Evolutionary conservation across 2,888 invertebrate genomes (phyloP).

Genomic region (Synergus gifuensis): DNA sequence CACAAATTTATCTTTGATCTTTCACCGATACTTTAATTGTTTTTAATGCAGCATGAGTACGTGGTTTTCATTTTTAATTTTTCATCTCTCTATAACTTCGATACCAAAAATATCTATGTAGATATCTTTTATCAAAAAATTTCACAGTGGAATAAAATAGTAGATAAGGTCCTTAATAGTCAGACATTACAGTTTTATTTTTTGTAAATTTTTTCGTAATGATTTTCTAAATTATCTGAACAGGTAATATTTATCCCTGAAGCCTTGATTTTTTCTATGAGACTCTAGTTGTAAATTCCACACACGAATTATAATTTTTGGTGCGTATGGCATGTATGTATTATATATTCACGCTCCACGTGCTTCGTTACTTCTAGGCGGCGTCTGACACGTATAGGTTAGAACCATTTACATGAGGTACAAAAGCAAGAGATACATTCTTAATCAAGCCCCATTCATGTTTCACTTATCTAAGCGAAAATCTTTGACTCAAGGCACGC

Average conservation of each 20-base stretch:
- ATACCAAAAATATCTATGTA: too few relatives aligned
- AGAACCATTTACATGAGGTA: constrained; percentile 5
- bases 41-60: background rate
- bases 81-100: background rate
- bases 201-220: too few relatives aligned
- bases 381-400: background rate
- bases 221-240: too few relatives aligned
- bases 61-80: background rate
- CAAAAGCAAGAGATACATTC: constrained; percentile 32
- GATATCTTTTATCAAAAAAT: too few relatives aligned
- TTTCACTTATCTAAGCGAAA: constrained; percentile 23
- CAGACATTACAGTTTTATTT: too few relatives aligned
- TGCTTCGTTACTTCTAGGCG: constrained; percentile 1
- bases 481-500: constrained; percentile 1
- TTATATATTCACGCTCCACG: background rate
- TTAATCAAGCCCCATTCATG: constrained; percentile 38
- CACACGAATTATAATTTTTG: background rate
- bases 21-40: background rate
- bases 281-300: background rate
- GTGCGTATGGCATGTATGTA: background rate
- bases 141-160: too few relatives aligned
- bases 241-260: too few relatives aligned
- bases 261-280: background rate
- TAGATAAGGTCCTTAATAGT: too few relatives aligned
- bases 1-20: background rate